phyloP scores from a whole-genome alignment of 2,797 vertebrate genomes.

The Chanos chanos region DNA sequence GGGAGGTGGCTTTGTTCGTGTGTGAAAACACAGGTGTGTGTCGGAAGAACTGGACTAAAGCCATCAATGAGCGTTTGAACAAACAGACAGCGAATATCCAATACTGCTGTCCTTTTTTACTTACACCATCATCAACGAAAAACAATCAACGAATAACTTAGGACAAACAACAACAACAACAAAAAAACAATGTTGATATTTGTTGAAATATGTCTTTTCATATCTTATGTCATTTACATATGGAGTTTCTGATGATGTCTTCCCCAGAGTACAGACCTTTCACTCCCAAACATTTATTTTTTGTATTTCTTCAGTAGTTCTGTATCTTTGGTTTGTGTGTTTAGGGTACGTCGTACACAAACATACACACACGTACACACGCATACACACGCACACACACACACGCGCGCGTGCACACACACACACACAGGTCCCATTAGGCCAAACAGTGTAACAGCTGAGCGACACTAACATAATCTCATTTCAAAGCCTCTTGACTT shows the following conservation, averaged over 20 bases:
- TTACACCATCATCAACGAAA: too few relatives aligned
- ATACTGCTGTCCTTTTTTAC: slow-evolving; percentile 15
- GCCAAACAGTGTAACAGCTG: slow-evolving; percentile 48
- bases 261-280: too few relatives aligned
- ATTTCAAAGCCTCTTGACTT: slow-evolving; percentile 68
- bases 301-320: too few relatives aligned
- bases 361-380: slow-evolving; percentile 16
- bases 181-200: too few relatives aligned
- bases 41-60: slow-evolving; percentile 16
- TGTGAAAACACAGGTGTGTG: slow-evolving; percentile 16
- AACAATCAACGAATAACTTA: too few relatives aligned
- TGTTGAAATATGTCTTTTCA: too few relatives aligned
- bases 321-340: too few relatives aligned
- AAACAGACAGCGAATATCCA: slow-evolving; percentile 17
- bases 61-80: slow-evolving; percentile 19
- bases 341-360: background rate
- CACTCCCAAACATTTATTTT: too few relatives aligned
- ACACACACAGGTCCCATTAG: slow-evolving; percentile 44
- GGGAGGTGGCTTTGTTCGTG: slow-evolving; percentile 3
- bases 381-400: slow-evolving; percentile 26
- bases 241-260: too few relatives aligned
- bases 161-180: too few relatives aligned
- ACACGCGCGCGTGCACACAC: slow-evolving; percentile 7
- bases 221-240: too few relatives aligned
- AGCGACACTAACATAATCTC: slow-evolving; percentile 71